These are phyloP conservation scores for Apocheima hispidaria DNA, from an alignment of 2,888 invertebrate genomes.

Conservation along the genomic window DNA sequence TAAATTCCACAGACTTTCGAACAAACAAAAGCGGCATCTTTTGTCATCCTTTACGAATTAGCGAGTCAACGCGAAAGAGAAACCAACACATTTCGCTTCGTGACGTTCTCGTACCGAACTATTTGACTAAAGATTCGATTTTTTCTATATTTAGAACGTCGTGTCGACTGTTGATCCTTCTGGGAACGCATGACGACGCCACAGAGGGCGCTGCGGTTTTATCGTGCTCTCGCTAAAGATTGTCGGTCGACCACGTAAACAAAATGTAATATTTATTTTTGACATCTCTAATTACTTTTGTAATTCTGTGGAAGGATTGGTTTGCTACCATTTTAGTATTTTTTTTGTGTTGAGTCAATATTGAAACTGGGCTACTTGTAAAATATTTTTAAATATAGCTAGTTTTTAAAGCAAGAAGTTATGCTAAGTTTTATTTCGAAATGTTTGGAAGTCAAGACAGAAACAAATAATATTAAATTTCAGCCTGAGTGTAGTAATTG, in stretches of 20 bases:
- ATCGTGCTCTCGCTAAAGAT: conserved; percentile 68
- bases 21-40: conserved; percentile 53
- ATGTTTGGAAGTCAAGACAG: no score
- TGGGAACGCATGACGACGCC: conserved; percentile 59
- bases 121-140: conserved; percentile 64
- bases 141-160: conserved; percentile 57
- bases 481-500: no score
- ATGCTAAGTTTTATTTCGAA: no score
- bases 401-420: no score
- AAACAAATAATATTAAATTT: no score
- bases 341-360: conserved; percentile 27
- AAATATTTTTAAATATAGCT: not conserved
- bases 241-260: conserved; percentile 54
- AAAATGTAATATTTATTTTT: conserved; percentile 64
- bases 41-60: conserved; percentile 63
- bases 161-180: conserved; percentile 75
- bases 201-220: conserved; percentile 60
- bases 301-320: conserved; percentile 70
- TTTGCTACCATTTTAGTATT: conserved; percentile 54
- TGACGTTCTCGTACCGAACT: conserved; percentile 59
- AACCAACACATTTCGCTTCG: conserved; percentile 60
- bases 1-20: conserved; percentile 20
- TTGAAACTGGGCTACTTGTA: conserved; percentile 17
- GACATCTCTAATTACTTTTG: conserved; percentile 67
- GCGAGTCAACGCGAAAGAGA: conserved; percentile 58